phyloP scores from a whole-genome alignment of 1,140 invertebrate genomes.

The Heliconius hewitsoni region DNA sequence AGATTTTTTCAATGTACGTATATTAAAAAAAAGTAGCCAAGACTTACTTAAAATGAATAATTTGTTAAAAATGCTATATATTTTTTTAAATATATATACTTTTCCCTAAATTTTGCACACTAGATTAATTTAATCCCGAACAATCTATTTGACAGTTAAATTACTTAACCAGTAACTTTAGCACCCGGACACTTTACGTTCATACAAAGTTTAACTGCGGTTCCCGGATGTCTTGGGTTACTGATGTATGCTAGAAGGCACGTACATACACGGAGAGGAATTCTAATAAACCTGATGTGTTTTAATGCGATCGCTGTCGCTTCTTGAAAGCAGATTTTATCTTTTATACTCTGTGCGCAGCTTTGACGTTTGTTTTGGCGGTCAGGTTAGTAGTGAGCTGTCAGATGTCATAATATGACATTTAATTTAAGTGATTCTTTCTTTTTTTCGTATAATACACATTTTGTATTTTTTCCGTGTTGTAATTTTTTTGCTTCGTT shows the following conservation, averaged over 20 bases:
- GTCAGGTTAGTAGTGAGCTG: not conserved
- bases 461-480: not conserved
- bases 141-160: constrained; percentile 15
- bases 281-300: constrained; percentile 53
- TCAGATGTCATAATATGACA: not conserved
- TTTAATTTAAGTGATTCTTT: not conserved
- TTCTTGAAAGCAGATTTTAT: constrained; percentile 23
- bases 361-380: constrained; percentile 19
- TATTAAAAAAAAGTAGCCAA: too few relatives aligned
- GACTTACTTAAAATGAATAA: too few relatives aligned
- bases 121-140: not conserved
- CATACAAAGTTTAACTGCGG: constrained; percentile 30
- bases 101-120: not conserved
- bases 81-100: not conserved
- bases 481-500: too few relatives aligned
- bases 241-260: constrained; percentile 49
- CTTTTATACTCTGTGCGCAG: constrained; percentile 22
- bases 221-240: constrained; percentile 52
- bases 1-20: too few relatives aligned
- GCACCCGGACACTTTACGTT: constrained; percentile 25
- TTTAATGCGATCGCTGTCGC: constrained; percentile 45
- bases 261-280: constrained; percentile 44
- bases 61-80: too few relatives aligned
- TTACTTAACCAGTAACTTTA: constrained; percentile 11
- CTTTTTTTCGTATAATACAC: not conserved